phyloP scores from a whole-genome alignment of 1,140 invertebrate species.

The Drosophila novamexicana region DNA sequence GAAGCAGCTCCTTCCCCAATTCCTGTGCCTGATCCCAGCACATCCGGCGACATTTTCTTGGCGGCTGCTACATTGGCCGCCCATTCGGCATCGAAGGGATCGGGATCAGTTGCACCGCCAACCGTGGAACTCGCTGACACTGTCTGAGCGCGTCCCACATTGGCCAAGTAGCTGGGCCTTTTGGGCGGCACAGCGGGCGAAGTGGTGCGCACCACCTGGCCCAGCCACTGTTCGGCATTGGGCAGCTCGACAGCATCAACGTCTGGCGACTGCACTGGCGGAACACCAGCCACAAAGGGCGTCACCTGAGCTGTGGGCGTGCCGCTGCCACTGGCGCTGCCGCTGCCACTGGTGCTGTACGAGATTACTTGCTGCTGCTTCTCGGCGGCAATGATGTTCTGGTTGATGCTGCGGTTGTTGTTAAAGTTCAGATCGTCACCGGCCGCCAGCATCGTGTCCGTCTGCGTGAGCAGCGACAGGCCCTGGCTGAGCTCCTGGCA shows the following conservation, averaged over 20 bases:
- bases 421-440: slow-evolving; percentile 87
- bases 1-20: slow-evolving; percentile 13
- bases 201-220: slow-evolving; percentile 88
- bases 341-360: slow-evolving; percentile 54
- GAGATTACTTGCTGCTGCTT: slow-evolving; percentile 72
- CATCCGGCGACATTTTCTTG: slow-evolving; percentile 76
- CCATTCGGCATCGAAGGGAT: slow-evolving; percentile 96
- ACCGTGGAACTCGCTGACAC: slow-evolving; percentile 85
- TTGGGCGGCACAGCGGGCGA: slow-evolving; percentile 85
- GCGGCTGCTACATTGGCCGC: slow-evolving; percentile 85
- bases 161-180: slow-evolving; percentile 85
- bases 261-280: slow-evolving; percentile 48
- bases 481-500: slow-evolving; percentile 95
- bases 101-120: slow-evolving; percentile 78
- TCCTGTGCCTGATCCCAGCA: slow-evolving; percentile 61
- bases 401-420: slow-evolving; percentile 86
- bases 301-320: slow-evolving; percentile 63
- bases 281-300: slow-evolving; percentile 45
- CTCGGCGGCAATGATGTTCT: slow-evolving; percentile 85
- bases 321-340: slow-evolving; percentile 45
- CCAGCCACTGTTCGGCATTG: slow-evolving; percentile 91
- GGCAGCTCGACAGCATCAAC: slow-evolving; percentile 84
- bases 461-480: slow-evolving; percentile 90
- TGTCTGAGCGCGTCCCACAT: slow-evolving; percentile 88
- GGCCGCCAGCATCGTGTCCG: slow-evolving; percentile 86